phyloP scores from a whole-genome alignment of 1,140 invertebrate species.

The Pararge aegeria region DNA sequence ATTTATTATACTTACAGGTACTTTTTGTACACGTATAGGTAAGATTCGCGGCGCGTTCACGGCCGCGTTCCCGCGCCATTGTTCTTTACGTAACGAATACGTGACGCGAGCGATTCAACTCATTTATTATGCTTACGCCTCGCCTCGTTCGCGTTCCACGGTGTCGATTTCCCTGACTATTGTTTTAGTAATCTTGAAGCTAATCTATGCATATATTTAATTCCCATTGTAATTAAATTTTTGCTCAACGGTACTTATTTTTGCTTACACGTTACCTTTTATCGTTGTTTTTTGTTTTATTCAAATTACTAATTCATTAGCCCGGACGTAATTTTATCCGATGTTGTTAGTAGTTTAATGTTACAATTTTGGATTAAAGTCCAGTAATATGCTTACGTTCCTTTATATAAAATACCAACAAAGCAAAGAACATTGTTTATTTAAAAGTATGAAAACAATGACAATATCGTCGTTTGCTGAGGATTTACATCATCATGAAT shows the following conservation, averaged over 20 bases:
- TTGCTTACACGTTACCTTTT: constrained; percentile 13
- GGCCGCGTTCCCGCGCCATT: constrained; percentile 72
- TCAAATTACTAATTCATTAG: constrained; percentile 5
- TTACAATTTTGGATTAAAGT: background rate
- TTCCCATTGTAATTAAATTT: constrained; percentile 33
- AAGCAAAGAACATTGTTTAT: too few species aligned
- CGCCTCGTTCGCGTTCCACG: constrained; percentile 50
- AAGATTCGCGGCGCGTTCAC: constrained; percentile 63
- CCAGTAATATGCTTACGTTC: background rate
- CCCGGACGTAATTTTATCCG: constrained; percentile 2
- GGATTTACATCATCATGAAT: too few species aligned
- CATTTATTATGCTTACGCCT: constrained; percentile 52
- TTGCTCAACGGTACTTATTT: constrained; percentile 11
- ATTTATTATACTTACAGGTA: too few species aligned
- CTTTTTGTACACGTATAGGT: constrained; percentile 23
- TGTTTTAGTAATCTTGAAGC: constrained; percentile 57
- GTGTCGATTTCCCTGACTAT: constrained; percentile 67
- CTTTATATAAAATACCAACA: background rate
- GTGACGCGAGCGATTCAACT: constrained; percentile 53
- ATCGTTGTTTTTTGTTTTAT: constrained; percentile 5
- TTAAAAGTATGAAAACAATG: too few species aligned
- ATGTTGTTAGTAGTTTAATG: background rate
- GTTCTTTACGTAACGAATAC: constrained; percentile 73
- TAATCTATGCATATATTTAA: constrained; percentile 44
- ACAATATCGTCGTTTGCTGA: too few species aligned